Percentiles rank a stretch among this genome's conserved stretches.
Evolutionary conservation across 2,797 vertebrate genomes (phyloP).

Genomic region (Enteromius paludinosus): DNA sequence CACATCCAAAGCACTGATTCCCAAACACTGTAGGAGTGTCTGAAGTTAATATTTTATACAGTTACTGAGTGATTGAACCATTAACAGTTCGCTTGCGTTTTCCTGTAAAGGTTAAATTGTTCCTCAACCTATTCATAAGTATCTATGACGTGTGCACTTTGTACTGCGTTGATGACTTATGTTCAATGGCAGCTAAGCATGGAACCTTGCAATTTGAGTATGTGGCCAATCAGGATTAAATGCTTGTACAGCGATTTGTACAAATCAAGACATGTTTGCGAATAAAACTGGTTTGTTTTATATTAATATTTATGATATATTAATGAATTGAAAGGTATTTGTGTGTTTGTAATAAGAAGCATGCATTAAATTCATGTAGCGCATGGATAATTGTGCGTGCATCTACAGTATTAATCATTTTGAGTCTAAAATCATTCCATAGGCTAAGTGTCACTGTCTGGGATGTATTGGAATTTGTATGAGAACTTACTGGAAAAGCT

Average conservation of each 20-base stretch:
- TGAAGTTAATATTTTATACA: slow-evolving; percentile 29
- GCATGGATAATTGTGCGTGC: too few relatives aligned
- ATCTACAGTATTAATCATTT: too few relatives aligned
- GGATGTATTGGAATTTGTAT: background rate
- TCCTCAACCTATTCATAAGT: background rate
- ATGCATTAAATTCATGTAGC: too few relatives aligned
- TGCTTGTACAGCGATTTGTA: too few relatives aligned
- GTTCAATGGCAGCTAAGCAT: background rate
- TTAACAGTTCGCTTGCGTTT: background rate
- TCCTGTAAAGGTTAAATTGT: background rate
- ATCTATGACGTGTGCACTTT: background rate
- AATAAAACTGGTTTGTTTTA: too few relatives aligned
- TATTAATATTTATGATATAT: too few relatives aligned
- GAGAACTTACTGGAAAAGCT: background rate
- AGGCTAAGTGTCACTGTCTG: background rate
- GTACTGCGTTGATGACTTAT: background rate
- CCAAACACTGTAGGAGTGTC: background rate
- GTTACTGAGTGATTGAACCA: background rate
- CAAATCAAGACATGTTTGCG: too few relatives aligned
- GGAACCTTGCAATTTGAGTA: too few relatives aligned
- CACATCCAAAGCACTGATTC: background rate
- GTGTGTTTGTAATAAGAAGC: too few relatives aligned
- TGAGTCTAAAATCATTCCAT: too few relatives aligned
- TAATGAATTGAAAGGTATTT: too few relatives aligned
- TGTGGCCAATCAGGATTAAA: too few relatives aligned